A percentile compares a stretch with the other conserved stretches of the same genome.
These are phyloP conservation scores for Ypsolopha sequella DNA, from an alignment of 2,888 invertebrate species.

Conservation along the genomic window DNA sequence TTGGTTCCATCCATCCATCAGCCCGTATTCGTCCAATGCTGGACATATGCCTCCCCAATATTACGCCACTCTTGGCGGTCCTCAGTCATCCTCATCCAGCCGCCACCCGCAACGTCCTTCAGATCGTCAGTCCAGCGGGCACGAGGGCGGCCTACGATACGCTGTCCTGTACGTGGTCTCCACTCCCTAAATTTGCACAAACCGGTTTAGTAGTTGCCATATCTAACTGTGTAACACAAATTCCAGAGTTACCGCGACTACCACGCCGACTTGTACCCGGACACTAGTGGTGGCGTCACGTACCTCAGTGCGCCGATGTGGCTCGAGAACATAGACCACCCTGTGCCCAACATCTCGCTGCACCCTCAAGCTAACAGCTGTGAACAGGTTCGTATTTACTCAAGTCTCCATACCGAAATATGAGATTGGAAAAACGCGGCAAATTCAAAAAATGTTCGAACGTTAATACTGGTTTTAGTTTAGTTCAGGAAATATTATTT, in stretches of 20 bases:
- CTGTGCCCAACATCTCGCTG: constrained; percentile 85
- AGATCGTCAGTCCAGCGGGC: no score
- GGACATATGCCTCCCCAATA: no score
- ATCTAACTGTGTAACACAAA: background rate
- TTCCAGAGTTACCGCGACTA: constrained; percentile 90
- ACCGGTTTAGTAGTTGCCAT: background rate
- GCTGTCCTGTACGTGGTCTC: no score
- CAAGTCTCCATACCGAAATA: background rate
- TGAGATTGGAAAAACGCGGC: background rate
- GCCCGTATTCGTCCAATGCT: no score
- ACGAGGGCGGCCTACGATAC: no score
- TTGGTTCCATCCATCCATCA: no score
- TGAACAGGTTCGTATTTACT: constrained; percentile 41
- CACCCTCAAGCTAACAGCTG: constrained; percentile 80
- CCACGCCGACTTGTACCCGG: constrained; percentile 94
- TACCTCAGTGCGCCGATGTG: constrained; percentile 86
- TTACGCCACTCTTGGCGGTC: no score
- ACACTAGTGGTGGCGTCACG: constrained; percentile 85
- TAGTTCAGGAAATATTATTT: no score
- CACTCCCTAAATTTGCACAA: background rate
- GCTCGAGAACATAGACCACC: constrained; percentile 81
- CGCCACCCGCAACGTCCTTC: no score
- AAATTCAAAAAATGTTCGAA: no score
- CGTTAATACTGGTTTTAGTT: no score
- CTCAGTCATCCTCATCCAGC: no score